A percentile compares a stretch with the other conserved stretches of the same genome.
Conservation (phyloP, 2,888 invertebrate genomes). For the Suillia variegata region DNA sequence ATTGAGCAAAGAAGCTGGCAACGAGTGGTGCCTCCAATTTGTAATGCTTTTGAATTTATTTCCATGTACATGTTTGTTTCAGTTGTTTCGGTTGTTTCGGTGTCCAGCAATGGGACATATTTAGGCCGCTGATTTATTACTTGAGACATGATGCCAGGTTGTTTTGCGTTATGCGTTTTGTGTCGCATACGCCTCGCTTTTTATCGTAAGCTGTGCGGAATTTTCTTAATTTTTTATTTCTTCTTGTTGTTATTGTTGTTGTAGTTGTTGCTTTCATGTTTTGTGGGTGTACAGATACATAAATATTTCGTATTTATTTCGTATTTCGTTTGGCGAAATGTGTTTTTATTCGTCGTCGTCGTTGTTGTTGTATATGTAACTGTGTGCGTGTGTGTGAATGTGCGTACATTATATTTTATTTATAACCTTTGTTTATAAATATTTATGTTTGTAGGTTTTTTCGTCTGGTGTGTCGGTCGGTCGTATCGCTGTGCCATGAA, state of each 20-base stretch:
- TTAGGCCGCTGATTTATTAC: constrained; percentile 48
- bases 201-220: no score
- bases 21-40: constrained; percentile 20
- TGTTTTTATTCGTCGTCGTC: constrained; percentile 10
- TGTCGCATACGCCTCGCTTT: no score
- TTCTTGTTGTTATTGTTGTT: no score
- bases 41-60: constrained; percentile 24
- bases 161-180: neutral
- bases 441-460: constrained; percentile 33
- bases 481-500: neutral
- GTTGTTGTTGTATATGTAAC: constrained; percentile 25
- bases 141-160: constrained; percentile 37
- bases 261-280: no score
- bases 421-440: constrained; percentile 41
- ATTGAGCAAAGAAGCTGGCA: no score
- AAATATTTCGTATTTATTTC: no score
- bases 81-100: neutral
- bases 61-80: constrained; percentile 1
- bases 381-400: constrained; percentile 31
- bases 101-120: constrained; percentile 22
- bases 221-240: no score
- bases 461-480: neutral
- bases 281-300: no score
- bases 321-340: no score
- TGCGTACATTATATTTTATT: constrained; percentile 25